These are phyloP conservation scores for Dicyrtoma fusca DNA, from an alignment of 2,888 invertebrate species.

Conservation along the genomic window DNA sequence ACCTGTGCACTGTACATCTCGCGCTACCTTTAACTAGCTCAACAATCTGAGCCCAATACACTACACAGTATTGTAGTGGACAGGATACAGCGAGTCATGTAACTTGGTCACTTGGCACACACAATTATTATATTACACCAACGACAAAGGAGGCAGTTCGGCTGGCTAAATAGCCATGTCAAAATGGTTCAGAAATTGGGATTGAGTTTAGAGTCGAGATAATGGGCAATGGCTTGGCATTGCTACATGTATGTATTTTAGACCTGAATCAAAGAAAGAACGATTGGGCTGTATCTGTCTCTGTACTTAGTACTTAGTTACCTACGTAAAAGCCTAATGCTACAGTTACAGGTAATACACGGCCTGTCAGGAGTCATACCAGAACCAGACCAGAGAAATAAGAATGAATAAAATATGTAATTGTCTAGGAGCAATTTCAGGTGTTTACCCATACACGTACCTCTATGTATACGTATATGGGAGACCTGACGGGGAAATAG, in stretches of 20 bases:
- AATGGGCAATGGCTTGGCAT: too few species aligned
- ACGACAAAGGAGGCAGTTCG: too few species aligned
- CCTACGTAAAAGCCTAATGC: too few species aligned
- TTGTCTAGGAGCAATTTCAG: slow-evolving; percentile 10
- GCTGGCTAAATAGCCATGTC: too few species aligned
- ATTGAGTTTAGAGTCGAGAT: too few species aligned
- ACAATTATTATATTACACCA: too few species aligned
- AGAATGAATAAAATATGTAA: background rate
- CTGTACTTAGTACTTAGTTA: too few species aligned
- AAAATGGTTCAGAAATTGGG: too few species aligned
- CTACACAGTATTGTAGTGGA: background rate
- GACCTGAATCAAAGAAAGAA: too few species aligned
- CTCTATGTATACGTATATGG: background rate
- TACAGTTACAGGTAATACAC: background rate
- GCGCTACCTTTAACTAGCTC: background rate
- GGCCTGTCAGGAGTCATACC: background rate
- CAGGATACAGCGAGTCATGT: slow-evolving; percentile 9
- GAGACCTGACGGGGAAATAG: background rate
- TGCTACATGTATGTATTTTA: too few species aligned
- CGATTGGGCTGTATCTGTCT: too few species aligned
- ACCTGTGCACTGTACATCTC: background rate
- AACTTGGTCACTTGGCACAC: background rate
- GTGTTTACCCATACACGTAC: background rate
- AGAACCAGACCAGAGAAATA: background rate
- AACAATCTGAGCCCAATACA: background rate